Percentiles rank a stretch among this genome's conserved stretches.
These are phyloP conservation scores for Myiopsitta monachus DNA, from an alignment of 2,113 vertebrate genomes.

Conservation along the genomic window DNA sequence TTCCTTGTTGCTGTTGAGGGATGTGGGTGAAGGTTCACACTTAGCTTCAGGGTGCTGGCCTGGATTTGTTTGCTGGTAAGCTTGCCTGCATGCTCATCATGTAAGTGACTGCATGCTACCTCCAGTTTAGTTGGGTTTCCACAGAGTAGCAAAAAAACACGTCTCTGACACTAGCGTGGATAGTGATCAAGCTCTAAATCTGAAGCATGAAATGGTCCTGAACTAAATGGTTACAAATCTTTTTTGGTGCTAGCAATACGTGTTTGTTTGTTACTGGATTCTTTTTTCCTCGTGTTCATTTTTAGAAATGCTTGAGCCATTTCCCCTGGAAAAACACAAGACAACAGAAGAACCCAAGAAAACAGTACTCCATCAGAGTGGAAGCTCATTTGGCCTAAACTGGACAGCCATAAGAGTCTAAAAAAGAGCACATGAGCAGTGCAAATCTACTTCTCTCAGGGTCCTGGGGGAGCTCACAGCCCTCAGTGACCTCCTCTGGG, in stretches of 20 bases:
- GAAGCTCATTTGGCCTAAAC: neutral
- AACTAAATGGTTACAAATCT: neutral
- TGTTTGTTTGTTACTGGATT: neutral
- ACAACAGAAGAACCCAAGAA: neutral
- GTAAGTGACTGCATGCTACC: neutral
- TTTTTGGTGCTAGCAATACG: neutral
- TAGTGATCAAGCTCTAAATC: neutral
- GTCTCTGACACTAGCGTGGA: accelerated
- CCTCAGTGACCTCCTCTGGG: neutral
- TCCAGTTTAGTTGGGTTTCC: neutral
- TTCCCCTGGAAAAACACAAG: neutral
- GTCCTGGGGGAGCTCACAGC: neutral
- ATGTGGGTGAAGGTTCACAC: neutral
- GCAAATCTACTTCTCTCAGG: neutral
- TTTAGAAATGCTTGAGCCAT: neutral
- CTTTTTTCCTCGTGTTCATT: neutral
- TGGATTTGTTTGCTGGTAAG: neutral
- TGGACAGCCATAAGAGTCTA: neutral
- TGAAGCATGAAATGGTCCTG: neutral
- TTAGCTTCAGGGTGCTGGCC: neutral
- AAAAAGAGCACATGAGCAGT: neutral
- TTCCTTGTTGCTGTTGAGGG: neutral
- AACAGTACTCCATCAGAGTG: neutral
- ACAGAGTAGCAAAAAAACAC: neutral
- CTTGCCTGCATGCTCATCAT: neutral